phyloP scores from a whole-genome alignment of 2,113 vertebrate species.

The Manacus vitellinus region DNA sequence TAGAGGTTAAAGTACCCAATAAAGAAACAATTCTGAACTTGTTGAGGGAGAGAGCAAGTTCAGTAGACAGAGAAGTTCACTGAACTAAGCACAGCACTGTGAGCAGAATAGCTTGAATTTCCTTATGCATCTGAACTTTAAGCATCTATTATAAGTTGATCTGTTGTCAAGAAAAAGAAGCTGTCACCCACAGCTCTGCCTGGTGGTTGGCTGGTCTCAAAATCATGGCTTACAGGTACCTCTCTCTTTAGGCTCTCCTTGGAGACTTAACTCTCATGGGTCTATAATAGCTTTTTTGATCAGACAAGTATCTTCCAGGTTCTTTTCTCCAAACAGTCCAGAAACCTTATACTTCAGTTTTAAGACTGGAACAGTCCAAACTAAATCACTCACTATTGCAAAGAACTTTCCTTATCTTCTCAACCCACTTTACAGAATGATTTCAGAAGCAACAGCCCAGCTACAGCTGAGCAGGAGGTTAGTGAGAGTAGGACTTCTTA shows the following conservation, averaged over 20 bases:
- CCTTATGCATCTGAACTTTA: background rate
- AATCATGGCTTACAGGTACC: background rate
- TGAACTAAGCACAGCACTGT: background rate
- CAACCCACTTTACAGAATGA: background rate
- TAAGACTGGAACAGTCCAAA: background rate
- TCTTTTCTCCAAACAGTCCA: background rate
- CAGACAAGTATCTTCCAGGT: rapidly evolving
- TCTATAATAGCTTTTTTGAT: background rate
- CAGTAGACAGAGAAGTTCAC: background rate
- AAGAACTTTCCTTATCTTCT: background rate
- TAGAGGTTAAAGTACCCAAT: background rate
- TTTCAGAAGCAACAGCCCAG: background rate
- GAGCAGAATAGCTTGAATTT: background rate
- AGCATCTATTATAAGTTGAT: background rate
- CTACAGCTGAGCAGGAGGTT: background rate
- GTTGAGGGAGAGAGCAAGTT: background rate
- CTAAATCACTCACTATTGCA: background rate
- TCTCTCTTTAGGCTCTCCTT: background rate
- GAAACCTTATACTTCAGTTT: background rate
- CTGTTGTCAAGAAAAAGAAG: background rate
- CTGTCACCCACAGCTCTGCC: background rate
- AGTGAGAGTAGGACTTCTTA: background rate
- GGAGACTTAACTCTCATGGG: background rate
- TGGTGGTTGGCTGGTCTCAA: background rate
- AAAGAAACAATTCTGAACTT: background rate